A percentile compares a stretch with the other conserved stretches of the same genome.
Evolutionary conservation across 2,888 invertebrate species (phyloP).

Genomic region (Cyaniris semiargus): DNA sequence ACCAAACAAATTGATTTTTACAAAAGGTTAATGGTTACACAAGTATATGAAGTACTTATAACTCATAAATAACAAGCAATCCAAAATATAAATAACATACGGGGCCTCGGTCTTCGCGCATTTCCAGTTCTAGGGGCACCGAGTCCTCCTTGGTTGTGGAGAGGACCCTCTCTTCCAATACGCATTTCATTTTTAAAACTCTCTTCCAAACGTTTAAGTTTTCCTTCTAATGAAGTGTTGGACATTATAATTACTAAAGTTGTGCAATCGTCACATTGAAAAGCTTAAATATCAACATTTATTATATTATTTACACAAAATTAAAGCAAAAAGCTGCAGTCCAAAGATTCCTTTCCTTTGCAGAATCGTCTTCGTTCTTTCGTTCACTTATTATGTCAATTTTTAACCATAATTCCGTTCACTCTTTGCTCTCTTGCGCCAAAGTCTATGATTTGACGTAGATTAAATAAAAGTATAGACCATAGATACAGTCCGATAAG

Average conservation of each 20-base stretch:
- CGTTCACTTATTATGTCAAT: constrained; percentile 15
- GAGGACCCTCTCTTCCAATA: constrained; percentile 83
- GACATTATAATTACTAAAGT: constrained; percentile 79
- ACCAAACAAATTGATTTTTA: constrained; percentile 35
- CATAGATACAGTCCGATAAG: too few relatives aligned
- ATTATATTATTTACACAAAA: constrained; percentile 69
- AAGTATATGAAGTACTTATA: not conserved
- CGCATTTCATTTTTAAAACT: constrained; percentile 83
- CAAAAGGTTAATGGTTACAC: not conserved
- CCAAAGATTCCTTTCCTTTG: constrained; percentile 67
- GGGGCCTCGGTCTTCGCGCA: constrained; percentile 83
- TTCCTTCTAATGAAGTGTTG: constrained; percentile 87
- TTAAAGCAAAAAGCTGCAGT: constrained; percentile 66
- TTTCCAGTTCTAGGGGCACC: constrained; percentile 75
- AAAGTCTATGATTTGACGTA: too few relatives aligned
- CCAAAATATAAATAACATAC: constrained; percentile 69
- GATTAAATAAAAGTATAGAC: too few relatives aligned
- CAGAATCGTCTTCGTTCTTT: constrained; percentile 29
- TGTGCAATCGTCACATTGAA: constrained; percentile 65
- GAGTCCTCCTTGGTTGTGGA: constrained; percentile 80
- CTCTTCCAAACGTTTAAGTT: constrained; percentile 90
- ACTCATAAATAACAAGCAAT: constrained; percentile 1
- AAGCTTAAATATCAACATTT: constrained; percentile 59
- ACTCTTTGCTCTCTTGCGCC: constrained; percentile 35
- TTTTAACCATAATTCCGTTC: constrained; percentile 21